phyloP scores from a whole-genome alignment of 2,113 vertebrate species.

The Archilochus colubris region DNA sequence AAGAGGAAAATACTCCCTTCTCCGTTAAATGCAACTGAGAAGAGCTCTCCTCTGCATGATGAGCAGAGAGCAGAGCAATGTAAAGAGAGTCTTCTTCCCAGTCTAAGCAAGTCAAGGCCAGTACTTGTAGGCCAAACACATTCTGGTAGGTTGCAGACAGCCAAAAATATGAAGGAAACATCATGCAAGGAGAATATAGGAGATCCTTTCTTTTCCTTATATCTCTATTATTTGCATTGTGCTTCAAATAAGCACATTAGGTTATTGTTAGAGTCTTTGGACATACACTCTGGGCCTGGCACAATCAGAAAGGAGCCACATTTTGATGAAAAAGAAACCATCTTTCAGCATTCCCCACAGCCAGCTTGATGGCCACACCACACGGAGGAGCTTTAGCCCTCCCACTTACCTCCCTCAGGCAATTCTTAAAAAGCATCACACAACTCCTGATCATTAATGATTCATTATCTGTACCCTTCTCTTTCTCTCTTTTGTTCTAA shows the following conservation, averaged over 20 bases:
- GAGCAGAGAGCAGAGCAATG: neutral
- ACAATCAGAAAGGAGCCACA: neutral
- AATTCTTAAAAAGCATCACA: neutral
- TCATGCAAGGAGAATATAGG: neutral
- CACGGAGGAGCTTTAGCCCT: neutral
- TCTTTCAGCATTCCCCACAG: neutral
- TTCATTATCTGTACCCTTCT: slow-evolving; percentile 48
- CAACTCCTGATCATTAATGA: slow-evolving; percentile 51
- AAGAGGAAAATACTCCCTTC: neutral
- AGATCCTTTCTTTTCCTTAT: neutral
- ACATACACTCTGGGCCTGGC: neutral
- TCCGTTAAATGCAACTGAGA: neutral
- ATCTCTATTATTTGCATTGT: neutral
- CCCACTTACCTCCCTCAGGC: neutral
- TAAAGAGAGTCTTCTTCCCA: neutral
- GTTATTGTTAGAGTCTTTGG: neutral
- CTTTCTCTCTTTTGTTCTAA: slow-evolving; percentile 35
- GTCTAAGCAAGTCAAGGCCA: neutral
- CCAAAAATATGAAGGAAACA: neutral
- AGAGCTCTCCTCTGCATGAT: neutral
- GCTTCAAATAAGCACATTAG: neutral
- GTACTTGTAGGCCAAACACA: neutral
- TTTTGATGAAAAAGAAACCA: neutral
- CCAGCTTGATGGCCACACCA: neutral
- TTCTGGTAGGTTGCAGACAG: neutral